Evolutionary conservation across 1,140 invertebrate genomes (phyloP).

Genomic region (Danaus plexippus): DNA sequence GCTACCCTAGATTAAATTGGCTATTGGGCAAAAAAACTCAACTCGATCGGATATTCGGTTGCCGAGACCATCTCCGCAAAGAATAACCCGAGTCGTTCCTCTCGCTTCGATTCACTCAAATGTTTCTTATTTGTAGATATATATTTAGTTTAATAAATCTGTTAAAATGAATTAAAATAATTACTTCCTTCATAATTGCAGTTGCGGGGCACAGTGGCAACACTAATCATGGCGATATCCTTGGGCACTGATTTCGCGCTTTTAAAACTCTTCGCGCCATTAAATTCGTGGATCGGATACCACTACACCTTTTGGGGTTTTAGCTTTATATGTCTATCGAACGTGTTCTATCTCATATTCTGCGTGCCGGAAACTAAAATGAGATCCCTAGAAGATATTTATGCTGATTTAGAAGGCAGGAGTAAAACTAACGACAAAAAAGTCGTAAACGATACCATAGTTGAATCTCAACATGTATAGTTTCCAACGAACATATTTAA

Average conservation of each 20-base stretch:
- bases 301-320: slow-evolving; percentile 81
- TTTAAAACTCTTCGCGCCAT: slow-evolving; percentile 53
- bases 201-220: slow-evolving; percentile 60
- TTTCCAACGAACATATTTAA: too few species aligned
- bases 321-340: slow-evolving; percentile 73
- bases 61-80: too few species aligned
- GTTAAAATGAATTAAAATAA: too few species aligned
- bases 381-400: slow-evolving; percentile 80
- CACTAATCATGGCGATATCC: slow-evolving; percentile 60
- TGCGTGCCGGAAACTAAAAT: slow-evolving; percentile 84
- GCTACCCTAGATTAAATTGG: too few species aligned
- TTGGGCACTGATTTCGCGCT: slow-evolving; percentile 59
- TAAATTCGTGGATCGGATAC: slow-evolving; percentile 72
- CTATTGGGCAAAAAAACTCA: too few species aligned
- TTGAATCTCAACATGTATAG: slow-evolving; percentile 45
- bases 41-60: too few species aligned
- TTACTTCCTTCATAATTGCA: slow-evolving; percentile 21
- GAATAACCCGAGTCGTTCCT: too few species aligned
- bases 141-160: too few species aligned
- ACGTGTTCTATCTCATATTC: slow-evolving; percentile 75
- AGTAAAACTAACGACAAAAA: slow-evolving; percentile 30
- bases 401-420: slow-evolving; percentile 52
- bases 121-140: too few species aligned
- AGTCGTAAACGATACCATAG: slow-evolving; percentile 5
- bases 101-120: too few species aligned